A percentile compares a stretch with the other conserved stretches of the same genome.
Evolutionary conservation across 2,113 vertebrate genomes (phyloP).

Genomic region (Nyctereutes procyonoides): DNA sequence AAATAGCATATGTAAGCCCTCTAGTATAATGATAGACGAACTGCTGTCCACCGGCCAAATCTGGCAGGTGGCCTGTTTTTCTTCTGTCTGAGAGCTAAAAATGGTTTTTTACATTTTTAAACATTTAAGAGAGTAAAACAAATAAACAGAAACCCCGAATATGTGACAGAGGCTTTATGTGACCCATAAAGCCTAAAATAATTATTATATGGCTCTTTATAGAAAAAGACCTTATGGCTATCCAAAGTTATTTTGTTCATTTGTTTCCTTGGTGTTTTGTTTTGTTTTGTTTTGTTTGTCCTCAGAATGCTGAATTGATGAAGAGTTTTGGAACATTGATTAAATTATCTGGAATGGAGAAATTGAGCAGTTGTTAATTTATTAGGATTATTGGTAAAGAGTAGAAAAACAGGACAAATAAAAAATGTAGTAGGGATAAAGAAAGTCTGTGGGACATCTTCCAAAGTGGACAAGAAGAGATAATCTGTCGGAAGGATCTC

Average conservation of each 20-base stretch:
- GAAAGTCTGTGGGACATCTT: not conserved
- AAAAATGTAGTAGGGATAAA: constrained; percentile 1
- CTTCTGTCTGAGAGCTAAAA: constrained; percentile 53
- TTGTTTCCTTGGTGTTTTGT: constrained; percentile 24
- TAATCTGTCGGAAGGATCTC: constrained; percentile 7
- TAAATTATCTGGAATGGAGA: constrained; percentile 30
- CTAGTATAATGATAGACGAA: constrained; percentile 29
- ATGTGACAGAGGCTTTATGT: not conserved
- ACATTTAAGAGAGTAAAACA: constrained; percentile 23
- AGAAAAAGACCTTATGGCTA: not conserved
- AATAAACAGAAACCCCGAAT: not conserved
- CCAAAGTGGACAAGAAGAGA: not conserved
- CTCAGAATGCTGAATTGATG: constrained; percentile 5
- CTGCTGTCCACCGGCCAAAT: constrained; percentile 32
- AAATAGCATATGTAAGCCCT: constrained; percentile 53
- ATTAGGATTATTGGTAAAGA: constrained; percentile 23
- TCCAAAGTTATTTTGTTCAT: constrained; percentile 34
- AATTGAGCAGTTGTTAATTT: not conserved
- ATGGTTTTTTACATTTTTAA: constrained; percentile 59
- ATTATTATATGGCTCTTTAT: not conserved
- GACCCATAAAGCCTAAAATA: constrained; percentile 5
- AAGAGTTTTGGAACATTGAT: constrained; percentile 28
- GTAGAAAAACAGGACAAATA: not conserved
- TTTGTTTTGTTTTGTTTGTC: not conserved
- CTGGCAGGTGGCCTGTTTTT: constrained; percentile 38